Percentiles rank a stretch among this genome's conserved stretches.
phyloP scores from a whole-genome alignment of 2,113 vertebrate species.

The Sporophila hypoxantha region DNA sequence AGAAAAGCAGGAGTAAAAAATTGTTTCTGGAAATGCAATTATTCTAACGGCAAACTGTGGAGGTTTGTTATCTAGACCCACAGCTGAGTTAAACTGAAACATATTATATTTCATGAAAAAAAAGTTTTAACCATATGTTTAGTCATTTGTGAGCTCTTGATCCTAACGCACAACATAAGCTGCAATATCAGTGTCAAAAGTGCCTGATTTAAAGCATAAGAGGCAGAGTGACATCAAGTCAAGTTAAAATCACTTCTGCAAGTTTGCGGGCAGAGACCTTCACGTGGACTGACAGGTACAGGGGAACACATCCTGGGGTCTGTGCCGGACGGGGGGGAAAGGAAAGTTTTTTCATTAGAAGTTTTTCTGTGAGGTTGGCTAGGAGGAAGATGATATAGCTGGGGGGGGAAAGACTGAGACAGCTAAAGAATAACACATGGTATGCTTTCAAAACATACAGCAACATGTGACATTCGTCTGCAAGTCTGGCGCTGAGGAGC shows the following conservation, averaged over 20 bases:
- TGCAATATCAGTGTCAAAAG: conserved; percentile 41
- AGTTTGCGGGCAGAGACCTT: not conserved
- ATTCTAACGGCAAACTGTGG: conserved; percentile 21
- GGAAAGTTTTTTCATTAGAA: conserved; percentile 44
- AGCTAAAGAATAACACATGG: conserved; percentile 83
- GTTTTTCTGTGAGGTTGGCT: conserved; percentile 24
- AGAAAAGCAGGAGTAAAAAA: conserved; percentile 31
- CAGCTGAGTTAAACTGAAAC: conserved; percentile 46
- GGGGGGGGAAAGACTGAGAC: conserved; percentile 13
- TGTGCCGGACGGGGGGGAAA: conserved; percentile 21
- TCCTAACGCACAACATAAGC: conserved; percentile 55
- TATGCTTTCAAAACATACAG: conserved; percentile 59
- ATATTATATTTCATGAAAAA: conserved; percentile 34
- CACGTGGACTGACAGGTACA: not conserved
- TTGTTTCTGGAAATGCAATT: conserved; percentile 39
- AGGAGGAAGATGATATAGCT: conserved; percentile 15
- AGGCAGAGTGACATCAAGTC: not conserved
- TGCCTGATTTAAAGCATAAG: conserved; percentile 32
- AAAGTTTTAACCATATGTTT: conserved; percentile 47
- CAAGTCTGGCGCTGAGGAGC: conserved; percentile 74
- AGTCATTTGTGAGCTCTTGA: conserved; percentile 52
- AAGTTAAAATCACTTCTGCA: not conserved
- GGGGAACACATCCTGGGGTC: not conserved
- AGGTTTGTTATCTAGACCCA: conserved; percentile 26
- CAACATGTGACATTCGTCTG: conserved; percentile 72